Evolutionary conservation across 35 echinoderm and acorn worm species (phyloP).

Genomic region (Strongylocentrotus purpuratus): DNA sequence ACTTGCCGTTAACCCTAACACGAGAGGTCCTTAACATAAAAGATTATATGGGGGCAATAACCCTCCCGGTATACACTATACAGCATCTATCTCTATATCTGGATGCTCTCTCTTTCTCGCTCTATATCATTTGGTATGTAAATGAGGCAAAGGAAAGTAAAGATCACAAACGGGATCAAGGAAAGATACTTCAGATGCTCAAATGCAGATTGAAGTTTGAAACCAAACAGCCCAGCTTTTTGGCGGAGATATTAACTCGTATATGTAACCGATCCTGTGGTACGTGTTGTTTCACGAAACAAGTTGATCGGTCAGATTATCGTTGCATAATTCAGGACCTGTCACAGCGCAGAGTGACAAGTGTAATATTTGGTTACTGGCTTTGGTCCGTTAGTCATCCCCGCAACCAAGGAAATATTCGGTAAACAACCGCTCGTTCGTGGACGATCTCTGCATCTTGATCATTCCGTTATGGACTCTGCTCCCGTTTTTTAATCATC

Average conservation of each 20-base stretch:
- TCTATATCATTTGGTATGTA: neutral
- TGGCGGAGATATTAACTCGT: constrained; percentile 11
- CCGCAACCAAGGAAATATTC: constrained; percentile 26
- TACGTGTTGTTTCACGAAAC: constrained; percentile 42
- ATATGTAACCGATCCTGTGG: constrained; percentile 30
- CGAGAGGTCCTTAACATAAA: neutral
- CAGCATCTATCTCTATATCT: neutral
- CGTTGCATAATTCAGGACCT: constrained; percentile 46
- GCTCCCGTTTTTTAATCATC: neutral
- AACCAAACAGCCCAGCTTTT: constrained; percentile 24
- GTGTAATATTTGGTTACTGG: constrained; percentile 29
- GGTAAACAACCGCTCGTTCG: constrained; percentile 15
- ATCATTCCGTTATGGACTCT: neutral
- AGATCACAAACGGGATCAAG: neutral
- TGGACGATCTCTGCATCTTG: neutral
- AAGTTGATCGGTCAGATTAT: constrained; percentile 50
- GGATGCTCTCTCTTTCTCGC: neutral
- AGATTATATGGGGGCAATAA: neutral
- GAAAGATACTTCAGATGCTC: constrained; percentile 21
- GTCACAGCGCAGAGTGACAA: constrained; percentile 39
- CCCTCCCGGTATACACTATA: neutral
- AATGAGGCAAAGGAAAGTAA: neutral
- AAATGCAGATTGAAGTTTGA: constrained; percentile 38
- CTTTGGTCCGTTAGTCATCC: constrained; percentile 48
- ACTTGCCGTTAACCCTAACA: neutral